Evolutionary conservation across 2,113 vertebrate species (phyloP), one percentile per base, ranked within the genome.

Genomic region (Monarcha castaneiventris): DNA sequence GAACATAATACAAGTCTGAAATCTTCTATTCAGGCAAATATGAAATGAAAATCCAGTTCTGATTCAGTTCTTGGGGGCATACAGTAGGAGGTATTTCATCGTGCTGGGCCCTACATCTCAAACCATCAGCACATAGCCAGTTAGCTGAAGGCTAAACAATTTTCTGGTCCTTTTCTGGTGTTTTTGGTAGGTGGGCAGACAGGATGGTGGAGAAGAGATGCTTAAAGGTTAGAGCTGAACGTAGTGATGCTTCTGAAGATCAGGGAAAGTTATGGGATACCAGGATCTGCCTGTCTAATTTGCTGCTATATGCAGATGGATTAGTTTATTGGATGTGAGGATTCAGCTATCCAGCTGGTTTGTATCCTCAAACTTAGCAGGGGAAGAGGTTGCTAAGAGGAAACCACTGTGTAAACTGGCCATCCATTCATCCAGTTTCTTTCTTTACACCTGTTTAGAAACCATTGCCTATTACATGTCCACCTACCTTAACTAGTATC

Each of bases 21-120:
- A 19, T 16, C 11, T 44, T 80, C 11, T 71, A 11, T 49, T 87
- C 10, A 33, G 22, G 6, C 1, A 83, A 82, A 82, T 78, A 25
- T 29, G 37, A 78, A 90, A 75, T n/a, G 2, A 20, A 82, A 75
- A 87, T 67, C 5, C 14, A 44, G 9, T 32, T 71, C 51, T 66
- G 49, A 63, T 16, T 68, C 10, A 35, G 37, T 52, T 87, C 37
- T 61, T 67, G 15, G 19, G 4, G 11, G 27, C 3, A 15, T 3
- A 39, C 0, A 0, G 11, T 23, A n/a, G 35, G 7, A 76, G 1
- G 8, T 11, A 5, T 23, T 84, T 15, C 6, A 33, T 8, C 4
- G 8, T 80, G 6, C 29, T 80, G 33, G 23, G 8, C 9, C 10
- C 23, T 52, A 7, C 21, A 30, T 21, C 13, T 87, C 41, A 46